Percentiles rank a stretch among this genome's conserved stretches.
phyloP scores from a whole-genome alignment of 2,797 vertebrate species.

The Pseudocheirus occidentalis region DNA sequence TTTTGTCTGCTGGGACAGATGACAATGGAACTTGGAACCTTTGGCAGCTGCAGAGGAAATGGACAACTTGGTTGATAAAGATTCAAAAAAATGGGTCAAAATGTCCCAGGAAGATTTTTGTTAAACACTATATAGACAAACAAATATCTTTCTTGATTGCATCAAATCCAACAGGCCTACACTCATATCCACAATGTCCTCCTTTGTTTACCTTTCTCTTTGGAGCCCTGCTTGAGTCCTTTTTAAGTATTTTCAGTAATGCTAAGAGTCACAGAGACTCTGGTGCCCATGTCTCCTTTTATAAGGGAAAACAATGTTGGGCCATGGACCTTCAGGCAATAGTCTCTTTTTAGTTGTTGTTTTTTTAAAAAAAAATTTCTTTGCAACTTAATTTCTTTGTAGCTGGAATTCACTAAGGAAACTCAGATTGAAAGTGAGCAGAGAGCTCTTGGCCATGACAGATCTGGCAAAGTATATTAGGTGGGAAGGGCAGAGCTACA shows the following conservation, averaged over 20 bases:
- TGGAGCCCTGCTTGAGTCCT: conserved; percentile 64
- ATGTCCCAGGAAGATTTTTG: conserved; percentile 73
- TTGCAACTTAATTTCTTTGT: conserved; percentile 62
- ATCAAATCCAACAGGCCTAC: conserved; percentile 45
- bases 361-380: conserved; percentile 24
- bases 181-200: conserved; percentile 52
- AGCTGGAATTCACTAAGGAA: conserved; percentile 62
- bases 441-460: conserved; percentile 62
- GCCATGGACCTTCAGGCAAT: conserved; percentile 51
- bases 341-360: conserved; percentile 30
- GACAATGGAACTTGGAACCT: conserved; percentile 66
- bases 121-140: conserved; percentile 68
- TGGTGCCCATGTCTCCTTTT: conserved; percentile 55
- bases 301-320: conserved; percentile 9
- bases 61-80: conserved; percentile 68
- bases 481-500: conserved; percentile 52
- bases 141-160: conserved; percentile 35
- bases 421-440: conserved; percentile 50
- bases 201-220: conserved; percentile 59
- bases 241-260: conserved; percentile 36
- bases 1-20: conserved; percentile 78
- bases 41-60: conserved; percentile 72
- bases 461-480: conserved; percentile 58
- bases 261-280: conserved; percentile 42
- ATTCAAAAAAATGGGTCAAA: conserved; percentile 74